Percentiles rank a stretch among this genome's conserved stretches.
These are phyloP conservation scores for Acanthochromis polyacanthus DNA, from an alignment of 2,113 vertebrate genomes.

Conservation along the genomic window DNA sequence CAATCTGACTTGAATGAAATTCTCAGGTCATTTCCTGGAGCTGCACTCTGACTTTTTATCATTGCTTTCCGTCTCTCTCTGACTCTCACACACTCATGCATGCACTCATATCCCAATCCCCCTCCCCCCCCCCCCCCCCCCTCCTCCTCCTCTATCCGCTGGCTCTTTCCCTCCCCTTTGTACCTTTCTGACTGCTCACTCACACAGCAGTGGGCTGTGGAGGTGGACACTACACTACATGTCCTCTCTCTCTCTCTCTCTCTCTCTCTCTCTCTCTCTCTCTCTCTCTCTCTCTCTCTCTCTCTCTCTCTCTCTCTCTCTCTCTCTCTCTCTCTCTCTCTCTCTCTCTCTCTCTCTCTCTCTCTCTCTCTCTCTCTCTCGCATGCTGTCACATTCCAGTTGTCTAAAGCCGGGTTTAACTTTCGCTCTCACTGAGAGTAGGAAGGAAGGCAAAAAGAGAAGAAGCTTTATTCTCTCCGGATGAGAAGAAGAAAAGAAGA, in stretches of 20 bases:
- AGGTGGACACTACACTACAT: constrained; percentile 85
- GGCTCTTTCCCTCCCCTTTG: constrained; percentile 67
- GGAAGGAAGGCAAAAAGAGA: constrained; percentile 52
- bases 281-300: constrained; percentile 62
- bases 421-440: constrained; percentile 64
- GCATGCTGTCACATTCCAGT: constrained; percentile 81
- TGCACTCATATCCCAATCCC: constrained; percentile 17
- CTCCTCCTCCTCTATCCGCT: constrained; percentile 16
- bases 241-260: constrained; percentile 50
- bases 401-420: constrained; percentile 75
- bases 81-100: constrained; percentile 15
- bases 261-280: constrained; percentile 31
- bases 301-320: constrained; percentile 57
- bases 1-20: constrained; percentile 76
- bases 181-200: constrained; percentile 67
- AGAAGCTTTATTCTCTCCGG: constrained; percentile 28
- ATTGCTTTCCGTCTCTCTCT: constrained; percentile 33
- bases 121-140: constrained; percentile 37
- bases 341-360: constrained; percentile 37
- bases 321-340: constrained; percentile 43
- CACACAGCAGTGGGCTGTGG: constrained; percentile 67
- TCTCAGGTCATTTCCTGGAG: constrained; percentile 85
- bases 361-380: constrained; percentile 59
- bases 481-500: constrained; percentile 57
- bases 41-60: constrained; percentile 44